phyloP scores from a whole-genome alignment of 2,888 invertebrate species.

The Acleris laterana region DNA sequence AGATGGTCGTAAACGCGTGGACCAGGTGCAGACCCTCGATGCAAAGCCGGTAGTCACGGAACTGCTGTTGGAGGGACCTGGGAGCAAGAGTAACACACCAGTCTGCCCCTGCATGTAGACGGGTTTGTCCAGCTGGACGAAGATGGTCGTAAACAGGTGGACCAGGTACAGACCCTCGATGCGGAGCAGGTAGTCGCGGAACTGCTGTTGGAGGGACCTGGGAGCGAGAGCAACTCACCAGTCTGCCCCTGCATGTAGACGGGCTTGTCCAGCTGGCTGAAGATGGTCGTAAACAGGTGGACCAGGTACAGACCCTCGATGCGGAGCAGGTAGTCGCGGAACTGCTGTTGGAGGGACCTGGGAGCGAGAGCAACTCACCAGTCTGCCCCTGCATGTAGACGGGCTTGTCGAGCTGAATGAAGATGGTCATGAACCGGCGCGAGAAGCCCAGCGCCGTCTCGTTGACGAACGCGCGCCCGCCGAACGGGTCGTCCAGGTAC shows the following conservation, averaged over 20 bases:
- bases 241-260: constrained; percentile 96
- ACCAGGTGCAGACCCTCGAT: too few species aligned
- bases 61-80: too few species aligned
- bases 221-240: constrained; percentile 66
- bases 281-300: constrained; percentile 94
- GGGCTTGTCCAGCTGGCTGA: constrained; percentile 97
- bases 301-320: too few species aligned
- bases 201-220: too few species aligned
- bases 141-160: constrained; percentile 94
- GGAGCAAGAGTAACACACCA: constrained; percentile 65
- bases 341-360: too few species aligned
- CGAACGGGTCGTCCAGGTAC: constrained; percentile 90
- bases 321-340: too few species aligned
- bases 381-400: constrained; percentile 96
- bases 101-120: constrained; percentile 96
- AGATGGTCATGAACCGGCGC: constrained; percentile 96
- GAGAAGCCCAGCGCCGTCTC: constrained; percentile 94
- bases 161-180: too few species aligned
- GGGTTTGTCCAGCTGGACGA: constrained; percentile 97
- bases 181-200: too few species aligned
- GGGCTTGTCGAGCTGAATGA: constrained; percentile 97
- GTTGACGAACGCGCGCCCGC: constrained; percentile 95
- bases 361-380: constrained; percentile 66
- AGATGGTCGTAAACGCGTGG: constrained; percentile 94
- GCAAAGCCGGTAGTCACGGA: too few species aligned